Base-by-base conservation (phyloP, 64 coral and sea anemone species). In the Actinia equina region DNA sequence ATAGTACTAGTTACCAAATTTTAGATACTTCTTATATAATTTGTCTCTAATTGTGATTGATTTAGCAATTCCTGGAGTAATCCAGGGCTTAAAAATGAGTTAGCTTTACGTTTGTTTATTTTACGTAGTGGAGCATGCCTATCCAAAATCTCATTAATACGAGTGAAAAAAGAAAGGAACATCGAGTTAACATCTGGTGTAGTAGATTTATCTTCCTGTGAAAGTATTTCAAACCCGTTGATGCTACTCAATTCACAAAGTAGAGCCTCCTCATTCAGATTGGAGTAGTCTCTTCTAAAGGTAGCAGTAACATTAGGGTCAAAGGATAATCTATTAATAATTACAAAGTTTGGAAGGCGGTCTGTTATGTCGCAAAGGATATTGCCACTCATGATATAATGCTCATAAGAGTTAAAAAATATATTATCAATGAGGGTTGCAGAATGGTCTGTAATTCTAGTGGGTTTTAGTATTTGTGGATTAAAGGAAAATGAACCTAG, bases 381-480 rank as follows among this genome's bases (percentile, higher is more conserved):
- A 12, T 54, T 54, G 6, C 85, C 85, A 87, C 85, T 77, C 2
- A 74, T 20, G 5, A 52, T 52, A 49, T 71, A 20, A 86, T 86
- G 60, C 30, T 86, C 85, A 43, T 65, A 49, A 46, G 63, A 74
- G 44, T 86, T 86, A 86, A 86, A 86, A 42, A 86, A 86, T 43
- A 86, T 86, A 56, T 87, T 87, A 22, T 87, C 85, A 87, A 76
- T 87, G 25, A 87, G 41, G 30, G 30, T 37, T 37, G 30, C 30
- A 37, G 30, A 37, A 37, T 37, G 30, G 30, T 37, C 30, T 37
- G 85, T 87, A 76, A 87, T 87, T 69, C 85, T 55, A n/a, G 85
- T 77, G 17, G 85, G 85, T 87, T 87, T 43, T 43, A 86, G 42
- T 16, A 86, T 86, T 64, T 86, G 85, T 5, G 85, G 85, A 44